Evolutionary conservation across 2,888 invertebrate genomes (phyloP).

Genomic region (Selenia dentaria): DNA sequence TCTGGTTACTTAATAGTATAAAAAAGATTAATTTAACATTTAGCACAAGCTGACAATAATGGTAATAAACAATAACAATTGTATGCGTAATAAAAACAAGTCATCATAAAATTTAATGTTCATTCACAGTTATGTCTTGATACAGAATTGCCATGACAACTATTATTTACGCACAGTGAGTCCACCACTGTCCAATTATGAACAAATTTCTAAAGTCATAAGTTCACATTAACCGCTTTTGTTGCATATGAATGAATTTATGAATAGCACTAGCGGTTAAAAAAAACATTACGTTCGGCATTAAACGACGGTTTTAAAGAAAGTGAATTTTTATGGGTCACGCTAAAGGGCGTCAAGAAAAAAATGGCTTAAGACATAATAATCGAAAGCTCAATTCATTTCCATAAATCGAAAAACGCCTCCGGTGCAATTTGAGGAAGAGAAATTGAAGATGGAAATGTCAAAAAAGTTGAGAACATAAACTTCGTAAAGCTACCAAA

Average conservation of each 20-base stretch:
- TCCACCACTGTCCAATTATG: neutral
- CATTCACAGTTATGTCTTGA: neutral
- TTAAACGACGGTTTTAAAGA: constrained; percentile 28
- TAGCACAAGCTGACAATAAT: neutral
- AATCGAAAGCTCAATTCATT: constrained; percentile 27
- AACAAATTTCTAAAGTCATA: constrained; percentile 12
- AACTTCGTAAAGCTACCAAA: neutral
- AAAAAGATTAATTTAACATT: no score
- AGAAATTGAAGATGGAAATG: constrained; percentile 18
- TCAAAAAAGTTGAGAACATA: constrained; percentile 1
- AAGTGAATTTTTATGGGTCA: constrained; percentile 22
- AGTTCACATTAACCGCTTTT: constrained; percentile 12
- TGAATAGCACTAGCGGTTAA: constrained; percentile 17
- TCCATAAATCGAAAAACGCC: constrained; percentile 26
- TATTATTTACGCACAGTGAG: neutral
- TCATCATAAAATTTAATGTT: neutral
- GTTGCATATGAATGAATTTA: constrained; percentile 12
- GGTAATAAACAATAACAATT: neutral
- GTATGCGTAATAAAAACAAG: neutral
- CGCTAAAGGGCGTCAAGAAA: constrained; percentile 31
- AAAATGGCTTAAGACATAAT: constrained; percentile 23
- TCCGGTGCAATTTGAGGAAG: constrained; percentile 3
- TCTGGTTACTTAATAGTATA: no score
- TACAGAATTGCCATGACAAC: neutral
- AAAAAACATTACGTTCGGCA: constrained; percentile 21